Evolutionary conservation across 2,888 invertebrate genomes (phyloP), one percentile per base, ranked within the genome.

Genomic region (Netelia fuscicornis): DNA sequence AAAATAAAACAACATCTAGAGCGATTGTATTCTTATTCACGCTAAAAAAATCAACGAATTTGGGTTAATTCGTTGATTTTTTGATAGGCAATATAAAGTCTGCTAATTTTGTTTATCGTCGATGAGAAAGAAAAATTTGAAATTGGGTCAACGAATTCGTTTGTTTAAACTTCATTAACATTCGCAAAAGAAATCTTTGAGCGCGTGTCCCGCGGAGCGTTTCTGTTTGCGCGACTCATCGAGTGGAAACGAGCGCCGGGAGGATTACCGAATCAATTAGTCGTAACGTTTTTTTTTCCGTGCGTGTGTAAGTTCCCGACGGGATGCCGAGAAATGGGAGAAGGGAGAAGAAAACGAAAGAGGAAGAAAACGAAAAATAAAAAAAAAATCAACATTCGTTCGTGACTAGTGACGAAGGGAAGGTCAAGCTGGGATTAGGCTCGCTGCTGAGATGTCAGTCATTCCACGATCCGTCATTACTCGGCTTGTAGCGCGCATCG

Each of bases 241-340:
- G 25, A 30, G 60, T 62, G 23, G 30, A 60, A 60, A 60, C 60
- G 58, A 58, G 65, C 30, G 58, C 37, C 44, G 9, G 75, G 37
- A 44, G 9, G 58, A 60, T 72, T 67, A 54, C 67, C 71, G 54
- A 78, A 78, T 72, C 83, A 68, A 83, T 83, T 78, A 83, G 78
- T 62, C 58, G 71, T 30, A 48, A 48, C 56, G 58, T 48, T 65
- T 58, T 17, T 17, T 64, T 56, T 67, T 44, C 71, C 23, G 10
- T 58, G 56, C 44, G 65, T 54, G 79, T 60, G 10, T 11, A 25
- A 44, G 11, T 2, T 3, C 42, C 30, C 56, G 64, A 64, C 30
- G 71, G 23, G 13, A 74, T 52, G 23, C 23, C 52, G 6, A 30
- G 6, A 17, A 17, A 17, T 17, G 17, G 17, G 17, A 17, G 17